These are phyloP conservation scores for Carcina quercana DNA, from an alignment of 2,888 invertebrate genomes.

Conservation along the genomic window DNA sequence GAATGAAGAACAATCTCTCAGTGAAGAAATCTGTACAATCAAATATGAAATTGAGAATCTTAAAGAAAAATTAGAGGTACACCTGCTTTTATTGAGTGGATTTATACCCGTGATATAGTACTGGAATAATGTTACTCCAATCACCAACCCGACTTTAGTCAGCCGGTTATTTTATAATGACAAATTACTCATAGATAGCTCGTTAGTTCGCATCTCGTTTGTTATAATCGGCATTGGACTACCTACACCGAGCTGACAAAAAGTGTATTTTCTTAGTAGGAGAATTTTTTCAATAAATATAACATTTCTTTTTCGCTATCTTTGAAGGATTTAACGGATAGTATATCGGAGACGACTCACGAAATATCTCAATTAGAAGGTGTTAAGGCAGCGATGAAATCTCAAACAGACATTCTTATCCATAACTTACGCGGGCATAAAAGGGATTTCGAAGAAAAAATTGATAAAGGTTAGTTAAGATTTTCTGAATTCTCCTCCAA, in stretches of 20 bases:
- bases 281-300: background rate
- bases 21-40: conserved; percentile 32
- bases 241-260: no score
- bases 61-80: conserved; percentile 41
- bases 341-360: conserved; percentile 33
- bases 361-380: conserved; percentile 46
- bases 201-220: no score
- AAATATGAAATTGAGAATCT: conserved; percentile 35
- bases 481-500: no score
- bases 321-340: conserved; percentile 35
- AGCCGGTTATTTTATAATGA: no score
- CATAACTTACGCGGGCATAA: conserved; percentile 30
- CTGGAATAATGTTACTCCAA: background rate
- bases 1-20: conserved; percentile 30
- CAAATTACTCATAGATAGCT: no score
- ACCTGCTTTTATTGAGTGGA: background rate
- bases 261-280: no score
- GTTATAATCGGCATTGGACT: no score
- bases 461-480: conserved; percentile 39
- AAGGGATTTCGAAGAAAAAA: conserved; percentile 33
- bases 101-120: background rate
- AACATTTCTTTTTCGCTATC: background rate
- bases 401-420: conserved; percentile 35
- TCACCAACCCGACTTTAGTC: no score
- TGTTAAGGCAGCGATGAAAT: conserved; percentile 41